Percentiles rank a stretch among this genome's conserved stretches.
phyloP scores from a whole-genome alignment of 1,140 invertebrate species.

The Pseudomyrmex dendroicus region DNA sequence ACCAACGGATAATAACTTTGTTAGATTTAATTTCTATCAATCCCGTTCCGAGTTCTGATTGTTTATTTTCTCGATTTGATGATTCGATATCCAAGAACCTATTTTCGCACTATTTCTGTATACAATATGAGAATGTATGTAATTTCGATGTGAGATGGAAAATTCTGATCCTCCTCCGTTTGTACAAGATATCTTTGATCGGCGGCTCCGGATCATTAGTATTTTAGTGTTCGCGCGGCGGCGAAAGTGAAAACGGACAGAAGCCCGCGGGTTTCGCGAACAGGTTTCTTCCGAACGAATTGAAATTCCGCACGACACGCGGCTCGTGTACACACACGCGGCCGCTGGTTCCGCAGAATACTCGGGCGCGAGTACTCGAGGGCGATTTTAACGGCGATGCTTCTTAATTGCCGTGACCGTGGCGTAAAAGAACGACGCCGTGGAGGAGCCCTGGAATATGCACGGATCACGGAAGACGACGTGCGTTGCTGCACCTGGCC shows the following conservation, averaged over 20 bases:
- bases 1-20: too few species aligned
- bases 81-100: too few species aligned
- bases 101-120: too few species aligned
- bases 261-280: conserved; percentile 8
- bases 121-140: too few species aligned
- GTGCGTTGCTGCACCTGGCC: conserved; percentile 70
- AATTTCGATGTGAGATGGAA: not conserved
- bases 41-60: too few species aligned
- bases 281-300: conserved; percentile 47
- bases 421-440: conserved; percentile 64
- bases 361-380: conserved; percentile 44
- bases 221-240: not conserved
- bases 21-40: too few species aligned
- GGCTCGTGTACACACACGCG: not conserved
- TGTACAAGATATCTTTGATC: too few species aligned
- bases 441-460: conserved; percentile 62
- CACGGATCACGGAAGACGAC: conserved; percentile 71
- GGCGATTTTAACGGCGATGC: conserved; percentile 75
- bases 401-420: conserved; percentile 78
- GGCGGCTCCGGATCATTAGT: not conserved
- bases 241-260: conserved; percentile 48
- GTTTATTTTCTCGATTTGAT: too few species aligned
- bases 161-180: too few species aligned
- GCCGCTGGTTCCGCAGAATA: conserved; percentile 16
- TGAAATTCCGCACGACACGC: conserved; percentile 52